Base-by-base conservation (phyloP, 2,113 vertebrate genomes). In the Leucosticte australis region DNA sequence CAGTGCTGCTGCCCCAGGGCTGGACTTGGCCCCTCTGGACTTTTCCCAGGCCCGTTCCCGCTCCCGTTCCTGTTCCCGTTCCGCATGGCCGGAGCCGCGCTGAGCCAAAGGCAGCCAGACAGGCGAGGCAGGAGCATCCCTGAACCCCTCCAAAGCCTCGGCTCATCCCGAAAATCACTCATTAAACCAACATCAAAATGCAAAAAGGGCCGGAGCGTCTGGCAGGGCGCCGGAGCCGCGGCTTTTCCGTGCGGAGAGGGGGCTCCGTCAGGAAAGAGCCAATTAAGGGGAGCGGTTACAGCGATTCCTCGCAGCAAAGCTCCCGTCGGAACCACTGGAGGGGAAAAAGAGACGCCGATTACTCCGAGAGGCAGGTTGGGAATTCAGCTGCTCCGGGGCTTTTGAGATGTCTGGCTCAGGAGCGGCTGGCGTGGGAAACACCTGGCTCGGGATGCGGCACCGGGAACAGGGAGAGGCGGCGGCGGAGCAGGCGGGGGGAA, bases 311-410 rank as follows among this genome's bases (percentile, higher is more conserved):
- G 64, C 64, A 27, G 63, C 22, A 13, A 31, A 95, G 83, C 70
- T 63, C 65, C 37, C 89, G 81, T 87, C 90, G 67, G 42, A 84
- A 92, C 76, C 90, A 56, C 59, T 82, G 37, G 18, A 70, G 42
- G 49, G 86, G 73, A 71, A 74, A 62, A 71, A 59, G 52, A 89
- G 78, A 75, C 52, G 28, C 55, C 41, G 60, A 62, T 46, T 52
- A 86, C 52, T 39, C 37, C 39, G 77, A 64, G 74, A 91, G 90
- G 70, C 81, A 90, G 65, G 24, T 27, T 30, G 56, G 82, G 91
- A 46, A 87, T 2, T 50, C 64, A 60, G 94, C 63, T 37, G 77
- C 37, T 52, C 47, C 23, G 4, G 49, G 81, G 73, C 79, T 13
- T 16, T 22, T 0, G 30, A 35, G 55, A 44, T 41, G 63, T 69